Evolutionary conservation across 2,888 invertebrate species (phyloP).

Genomic region (Ditylenchus weischeri): DNA sequence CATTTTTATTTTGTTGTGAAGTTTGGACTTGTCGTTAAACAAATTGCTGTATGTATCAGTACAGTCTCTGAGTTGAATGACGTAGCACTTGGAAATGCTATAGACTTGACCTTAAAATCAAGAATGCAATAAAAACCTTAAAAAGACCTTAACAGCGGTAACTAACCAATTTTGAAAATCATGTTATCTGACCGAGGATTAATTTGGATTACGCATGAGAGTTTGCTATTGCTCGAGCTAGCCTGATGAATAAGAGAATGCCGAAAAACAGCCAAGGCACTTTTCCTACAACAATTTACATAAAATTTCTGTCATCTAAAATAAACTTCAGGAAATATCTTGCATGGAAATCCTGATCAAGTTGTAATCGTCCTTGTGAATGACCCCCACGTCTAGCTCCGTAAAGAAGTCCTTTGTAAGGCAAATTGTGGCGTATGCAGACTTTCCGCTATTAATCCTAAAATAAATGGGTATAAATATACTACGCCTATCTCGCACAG

Average conservation of each 20-base stretch:
- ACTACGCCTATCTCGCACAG: too few species aligned
- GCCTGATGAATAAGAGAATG: conserved; percentile 1
- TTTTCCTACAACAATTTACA: neutral
- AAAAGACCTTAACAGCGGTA: neutral
- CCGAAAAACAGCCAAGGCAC: neutral
- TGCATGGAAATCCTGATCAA: neutral
- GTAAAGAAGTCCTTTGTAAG: conserved; percentile 4
- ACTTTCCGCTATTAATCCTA: conserved; percentile 7
- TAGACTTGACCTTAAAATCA: neutral
- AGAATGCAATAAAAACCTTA: neutral
- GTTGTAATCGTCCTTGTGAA: neutral
- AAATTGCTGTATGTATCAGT: neutral
- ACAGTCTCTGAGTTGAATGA: conserved; percentile 13
- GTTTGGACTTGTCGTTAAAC: conserved; percentile 10
- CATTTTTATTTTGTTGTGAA: conserved; percentile 4
- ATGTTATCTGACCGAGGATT: conserved; percentile 11
- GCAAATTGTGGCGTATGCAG: conserved; percentile 1
- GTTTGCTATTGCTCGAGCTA: neutral
- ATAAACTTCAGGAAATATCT: too few species aligned
- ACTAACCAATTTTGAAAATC: neutral
- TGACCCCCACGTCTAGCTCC: neutral
- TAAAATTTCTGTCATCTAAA: too few species aligned
- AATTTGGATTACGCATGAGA: conserved; percentile 10
- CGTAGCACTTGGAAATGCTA: conserved; percentile 10
- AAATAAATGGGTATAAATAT: too few species aligned